Evolutionary conservation across 2,797 vertebrate genomes (phyloP), one percentile per base, ranked within the genome.

Genomic region (Acanthis flammea): DNA sequence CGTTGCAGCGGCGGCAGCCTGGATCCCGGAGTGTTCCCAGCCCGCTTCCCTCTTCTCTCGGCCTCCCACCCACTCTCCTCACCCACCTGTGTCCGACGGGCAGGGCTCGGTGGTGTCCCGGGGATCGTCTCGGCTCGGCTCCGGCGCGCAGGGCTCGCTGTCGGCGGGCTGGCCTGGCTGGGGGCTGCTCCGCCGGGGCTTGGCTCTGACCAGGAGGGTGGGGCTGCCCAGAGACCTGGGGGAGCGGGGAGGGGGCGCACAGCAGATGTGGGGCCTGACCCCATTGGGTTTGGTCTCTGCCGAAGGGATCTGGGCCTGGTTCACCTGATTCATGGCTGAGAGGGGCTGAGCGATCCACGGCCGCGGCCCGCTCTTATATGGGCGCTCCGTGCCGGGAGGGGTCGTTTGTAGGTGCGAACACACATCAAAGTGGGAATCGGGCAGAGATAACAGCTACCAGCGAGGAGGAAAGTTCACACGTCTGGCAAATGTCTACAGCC

Each of bases 191-290:
- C 63, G 42, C 2, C 67, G 85, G 53, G 92, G 68, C 62, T 91
- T 81, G 18, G 90, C 92, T 27, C 45, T 98, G 1, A 90, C 81
- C 91, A 98, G 97, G 31, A 97, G 79, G 14, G 97, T 94, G 16
- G 95, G 51, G 28, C 96, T 95, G 37, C 97, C 95, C 35, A 95
- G 97, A 0, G 86, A 96, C 6, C 95, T 91, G 6, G 98, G 98
- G 6, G 97, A 91, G 7, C 97, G 86, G 44, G 98, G 98, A 87
- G 98, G 98, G 19, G 98, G 97, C 66, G 96, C 72, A 67, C 98
- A 99, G 55, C 98, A 98, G 5, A 99, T 84, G 12, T 98, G 98
- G 3, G 98, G 97, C 91, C 61, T 73, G n/a, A 13, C 16, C 71
- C 58, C 74, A 0, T 3, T 31, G 45, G 73, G 12, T 25, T 83